phyloP scores from a whole-genome alignment of 2,888 invertebrate species.

The Monoplex corrugatus region DNA sequence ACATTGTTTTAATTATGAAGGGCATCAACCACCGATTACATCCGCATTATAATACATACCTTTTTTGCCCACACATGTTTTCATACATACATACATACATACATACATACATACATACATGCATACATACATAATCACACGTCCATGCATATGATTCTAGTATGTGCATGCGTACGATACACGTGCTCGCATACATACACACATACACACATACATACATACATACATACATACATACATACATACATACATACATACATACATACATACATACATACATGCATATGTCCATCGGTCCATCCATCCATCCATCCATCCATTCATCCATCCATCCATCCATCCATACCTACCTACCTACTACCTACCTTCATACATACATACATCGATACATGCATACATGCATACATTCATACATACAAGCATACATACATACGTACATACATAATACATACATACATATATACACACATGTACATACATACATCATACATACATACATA shows the following conservation, averaged over 20 bases:
- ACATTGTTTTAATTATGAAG: neutral
- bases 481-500: neutral
- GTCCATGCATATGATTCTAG: too few relatives aligned
- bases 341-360: neutral
- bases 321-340: neutral
- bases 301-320: neutral
- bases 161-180: too few relatives aligned
- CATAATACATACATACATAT: neutral
- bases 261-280: too few relatives aligned
- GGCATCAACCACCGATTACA: neutral
- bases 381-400: too few relatives aligned
- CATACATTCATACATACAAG: too few relatives aligned
- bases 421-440: neutral
- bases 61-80: neutral
- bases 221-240: too few relatives aligned
- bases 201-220: neutral
- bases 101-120: neutral
- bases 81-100: neutral
- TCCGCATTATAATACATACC: neutral
- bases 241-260: too few relatives aligned
- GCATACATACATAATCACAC: neutral
- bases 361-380: neutral
- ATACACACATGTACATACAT: too few relatives aligned
- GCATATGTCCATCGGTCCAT: neutral
- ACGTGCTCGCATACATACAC: neutral